Percentiles rank a stretch among this genome's conserved stretches.
These are phyloP conservation scores for Microcebus lehilahytsara DNA, from an alignment of 2,113 vertebrate genomes.

Conservation along the genomic window DNA sequence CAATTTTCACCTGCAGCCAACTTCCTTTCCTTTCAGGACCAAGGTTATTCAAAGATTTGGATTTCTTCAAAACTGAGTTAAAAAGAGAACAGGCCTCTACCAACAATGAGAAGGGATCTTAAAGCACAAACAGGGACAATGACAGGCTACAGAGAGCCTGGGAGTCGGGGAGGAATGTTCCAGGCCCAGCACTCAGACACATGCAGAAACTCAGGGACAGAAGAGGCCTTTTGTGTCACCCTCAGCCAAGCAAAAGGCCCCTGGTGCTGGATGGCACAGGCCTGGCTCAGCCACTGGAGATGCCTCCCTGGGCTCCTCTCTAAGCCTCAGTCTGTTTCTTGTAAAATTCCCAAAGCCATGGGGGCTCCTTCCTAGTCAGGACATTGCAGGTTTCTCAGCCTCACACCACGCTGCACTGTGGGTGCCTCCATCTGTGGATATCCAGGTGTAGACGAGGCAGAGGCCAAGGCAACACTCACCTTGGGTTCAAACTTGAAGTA, in stretches of 20 bases:
- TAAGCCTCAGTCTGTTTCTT: neutral
- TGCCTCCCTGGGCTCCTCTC: neutral
- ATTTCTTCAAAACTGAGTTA: constrained; percentile 72
- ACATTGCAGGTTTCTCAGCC: neutral
- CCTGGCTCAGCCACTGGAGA: neutral
- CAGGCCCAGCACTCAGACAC: neutral
- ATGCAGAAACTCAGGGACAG: neutral
- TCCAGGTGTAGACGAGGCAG: fast-evolving
- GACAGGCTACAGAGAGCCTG: neutral
- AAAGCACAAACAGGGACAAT: neutral
- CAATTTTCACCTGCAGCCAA: constrained; percentile 67
- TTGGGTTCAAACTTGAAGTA: neutral
- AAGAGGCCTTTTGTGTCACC: neutral
- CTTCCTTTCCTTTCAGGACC: constrained; percentile 58
- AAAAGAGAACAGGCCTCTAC: neutral
- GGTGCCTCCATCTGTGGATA: fast-evolving
- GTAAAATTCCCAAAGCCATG: neutral
- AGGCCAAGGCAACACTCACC: fast-evolving
- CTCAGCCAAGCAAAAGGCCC: neutral
- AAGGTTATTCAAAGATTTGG: constrained; percentile 73
- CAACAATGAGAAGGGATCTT: neutral
- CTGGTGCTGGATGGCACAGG: neutral
- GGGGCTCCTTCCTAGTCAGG: neutral
- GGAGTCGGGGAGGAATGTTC: neutral
- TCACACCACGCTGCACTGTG: too few species aligned